Percentiles rank a stretch among this genome's conserved stretches.
These are phyloP conservation scores for Aspiorhynchus laticeps DNA, from an alignment of 2,113 vertebrate genomes.

Conservation along the genomic window DNA sequence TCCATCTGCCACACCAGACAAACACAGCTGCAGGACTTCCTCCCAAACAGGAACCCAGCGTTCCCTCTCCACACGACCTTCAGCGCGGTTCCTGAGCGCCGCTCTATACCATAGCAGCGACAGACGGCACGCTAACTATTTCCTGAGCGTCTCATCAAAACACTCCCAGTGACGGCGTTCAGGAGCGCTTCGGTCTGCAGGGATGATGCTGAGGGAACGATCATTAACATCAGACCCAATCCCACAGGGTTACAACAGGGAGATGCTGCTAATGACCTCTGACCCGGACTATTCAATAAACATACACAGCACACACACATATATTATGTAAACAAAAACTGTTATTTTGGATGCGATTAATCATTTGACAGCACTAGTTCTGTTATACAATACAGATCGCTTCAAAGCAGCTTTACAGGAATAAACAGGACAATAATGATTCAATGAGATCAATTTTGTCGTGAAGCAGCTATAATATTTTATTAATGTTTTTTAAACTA, in stretches of 20 bases:
- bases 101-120: background rate
- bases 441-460: too few relatives aligned
- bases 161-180: background rate
- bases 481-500: too few relatives aligned
- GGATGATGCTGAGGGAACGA: background rate
- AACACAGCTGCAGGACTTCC: constrained; percentile 62
- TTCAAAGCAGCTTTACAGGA: too few relatives aligned
- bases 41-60: background rate
- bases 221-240: background rate
- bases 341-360: too few relatives aligned
- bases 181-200: background rate
- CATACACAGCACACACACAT: too few relatives aligned
- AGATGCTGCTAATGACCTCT: background rate
- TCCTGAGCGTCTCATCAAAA: background rate
- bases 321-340: too few relatives aligned
- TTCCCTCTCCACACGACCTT: background rate
- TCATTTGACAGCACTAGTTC: too few relatives aligned
- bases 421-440: too few relatives aligned
- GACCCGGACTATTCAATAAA: background rate
- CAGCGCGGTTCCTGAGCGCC: background rate
- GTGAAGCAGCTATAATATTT: too few relatives aligned
- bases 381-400: too few relatives aligned
- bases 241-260: background rate
- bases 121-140: background rate
- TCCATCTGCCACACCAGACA: constrained; percentile 33